A percentile compares a stretch with the other conserved stretches of the same genome.
Conservation (phyloP, 2,888 invertebrate genomes). For the Limnephilus rhombicus region DNA sequence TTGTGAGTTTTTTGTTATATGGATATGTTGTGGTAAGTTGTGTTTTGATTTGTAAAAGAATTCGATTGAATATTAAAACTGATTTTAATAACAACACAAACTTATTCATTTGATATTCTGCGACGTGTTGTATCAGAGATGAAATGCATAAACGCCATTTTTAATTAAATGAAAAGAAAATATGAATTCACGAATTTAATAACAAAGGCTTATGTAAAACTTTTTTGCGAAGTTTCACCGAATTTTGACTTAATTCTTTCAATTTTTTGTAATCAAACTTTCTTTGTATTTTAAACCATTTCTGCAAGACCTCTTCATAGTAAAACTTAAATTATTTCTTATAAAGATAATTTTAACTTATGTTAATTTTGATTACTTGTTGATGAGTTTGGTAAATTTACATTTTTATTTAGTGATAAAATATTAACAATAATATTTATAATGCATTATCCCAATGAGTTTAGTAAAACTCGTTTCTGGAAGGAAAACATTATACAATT, state of each 20-base stretch:
- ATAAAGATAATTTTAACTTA: no score
- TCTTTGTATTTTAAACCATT: background rate
- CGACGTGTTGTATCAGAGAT: no score
- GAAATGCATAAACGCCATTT: background rate
- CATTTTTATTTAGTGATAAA: no score
- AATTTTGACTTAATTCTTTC: background rate
- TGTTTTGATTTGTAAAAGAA: background rate
- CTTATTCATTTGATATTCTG: no score
- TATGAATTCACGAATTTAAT: background rate
- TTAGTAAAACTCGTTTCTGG: no score
- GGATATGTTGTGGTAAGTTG: slow-evolving; percentile 47
- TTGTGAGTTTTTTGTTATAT: background rate
- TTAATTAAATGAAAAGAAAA: background rate
- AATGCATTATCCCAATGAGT: no score
- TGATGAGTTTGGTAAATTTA: no score
- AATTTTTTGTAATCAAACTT: background rate
- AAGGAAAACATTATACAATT: no score
- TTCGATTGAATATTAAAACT: no score
- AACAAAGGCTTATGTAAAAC: background rate
- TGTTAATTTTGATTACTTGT: no score
- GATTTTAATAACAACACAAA: no score
- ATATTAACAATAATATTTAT: no score
- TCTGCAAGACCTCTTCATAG: background rate
- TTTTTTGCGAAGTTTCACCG: background rate
- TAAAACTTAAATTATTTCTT: background rate